Percentiles rank a stretch among this genome's conserved stretches.
Conservation (phyloP, 2,113 vertebrate genomes). For the Gila orcuttii region DNA sequence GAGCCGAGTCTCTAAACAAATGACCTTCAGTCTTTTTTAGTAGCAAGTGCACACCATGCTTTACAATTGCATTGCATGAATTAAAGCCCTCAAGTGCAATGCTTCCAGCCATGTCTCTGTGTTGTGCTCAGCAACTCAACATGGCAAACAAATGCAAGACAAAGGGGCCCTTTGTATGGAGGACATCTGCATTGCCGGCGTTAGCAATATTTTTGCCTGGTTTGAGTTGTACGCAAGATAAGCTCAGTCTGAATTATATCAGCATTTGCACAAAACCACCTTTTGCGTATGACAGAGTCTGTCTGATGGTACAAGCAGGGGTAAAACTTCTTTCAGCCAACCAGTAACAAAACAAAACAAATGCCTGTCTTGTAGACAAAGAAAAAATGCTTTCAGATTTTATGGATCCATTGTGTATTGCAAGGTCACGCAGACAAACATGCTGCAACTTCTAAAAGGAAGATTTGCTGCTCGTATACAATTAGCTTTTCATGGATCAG, state of each 20-base stretch:
- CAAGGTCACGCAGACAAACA: constrained; percentile 16
- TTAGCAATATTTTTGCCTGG: constrained; percentile 19
- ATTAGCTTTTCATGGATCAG: not conserved
- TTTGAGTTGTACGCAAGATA: constrained; percentile 4
- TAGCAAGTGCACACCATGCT: not conserved
- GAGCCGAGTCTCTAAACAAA: not conserved
- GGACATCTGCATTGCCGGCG: constrained; percentile 1
- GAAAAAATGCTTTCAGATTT: not conserved
- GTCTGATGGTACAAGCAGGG: not conserved
- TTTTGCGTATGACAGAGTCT: not conserved
- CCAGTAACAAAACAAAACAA: not conserved
- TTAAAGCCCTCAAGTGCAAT: not conserved
- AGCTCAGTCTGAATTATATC: constrained; percentile 25
- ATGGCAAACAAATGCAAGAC: not conserved
- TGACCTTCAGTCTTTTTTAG: constrained; percentile 28
- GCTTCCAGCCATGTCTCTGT: not conserved
- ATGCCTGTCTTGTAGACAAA: constrained; percentile 11
- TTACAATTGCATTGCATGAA: constrained; percentile 17
- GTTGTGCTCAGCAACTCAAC: constrained; percentile 27
- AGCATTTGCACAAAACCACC: not conserved
- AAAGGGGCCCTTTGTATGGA: constrained; percentile 11
- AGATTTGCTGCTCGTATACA: constrained; percentile 19
- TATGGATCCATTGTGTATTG: constrained; percentile 31
- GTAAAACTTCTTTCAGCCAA: constrained; percentile 11
- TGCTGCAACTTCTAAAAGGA: constrained; percentile 5